These are phyloP conservation scores for Serilophus lunatus DNA, from an alignment of 2,113 vertebrate species.

Conservation along the genomic window DNA sequence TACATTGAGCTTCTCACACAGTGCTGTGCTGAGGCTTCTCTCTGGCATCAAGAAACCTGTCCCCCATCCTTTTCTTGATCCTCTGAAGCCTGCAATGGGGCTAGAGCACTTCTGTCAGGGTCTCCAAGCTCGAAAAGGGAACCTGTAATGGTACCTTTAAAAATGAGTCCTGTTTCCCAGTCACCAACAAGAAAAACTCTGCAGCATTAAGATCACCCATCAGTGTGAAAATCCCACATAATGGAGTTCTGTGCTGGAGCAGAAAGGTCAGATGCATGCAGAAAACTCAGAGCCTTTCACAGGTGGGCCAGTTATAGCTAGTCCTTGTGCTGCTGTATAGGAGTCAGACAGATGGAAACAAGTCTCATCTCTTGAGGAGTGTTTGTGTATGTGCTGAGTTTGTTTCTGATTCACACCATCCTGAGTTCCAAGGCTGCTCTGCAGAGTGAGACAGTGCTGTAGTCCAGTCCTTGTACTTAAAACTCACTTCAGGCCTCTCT, in stretches of 20 bases:
- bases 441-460: background rate
- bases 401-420: background rate
- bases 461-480: background rate
- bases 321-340: background rate
- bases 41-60: background rate
- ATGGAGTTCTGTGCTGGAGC: background rate
- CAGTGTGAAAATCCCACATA: background rate
- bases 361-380: background rate
- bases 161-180: background rate
- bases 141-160: background rate
- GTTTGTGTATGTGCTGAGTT: background rate
- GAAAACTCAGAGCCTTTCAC: background rate
- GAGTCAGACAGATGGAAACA: background rate
- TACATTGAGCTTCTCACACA: accelerated
- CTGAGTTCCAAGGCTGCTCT: background rate
- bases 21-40: background rate
- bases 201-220: background rate
- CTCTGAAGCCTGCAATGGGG: background rate
- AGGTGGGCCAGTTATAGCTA: background rate
- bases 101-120: background rate
- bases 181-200: background rate
- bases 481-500: background rate
- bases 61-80: background rate
- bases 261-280: background rate
- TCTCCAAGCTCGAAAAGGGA: background rate